These are phyloP conservation scores for Erethizon dorsatum DNA, from an alignment of 2,797 vertebrate species.

Conservation along the genomic window DNA sequence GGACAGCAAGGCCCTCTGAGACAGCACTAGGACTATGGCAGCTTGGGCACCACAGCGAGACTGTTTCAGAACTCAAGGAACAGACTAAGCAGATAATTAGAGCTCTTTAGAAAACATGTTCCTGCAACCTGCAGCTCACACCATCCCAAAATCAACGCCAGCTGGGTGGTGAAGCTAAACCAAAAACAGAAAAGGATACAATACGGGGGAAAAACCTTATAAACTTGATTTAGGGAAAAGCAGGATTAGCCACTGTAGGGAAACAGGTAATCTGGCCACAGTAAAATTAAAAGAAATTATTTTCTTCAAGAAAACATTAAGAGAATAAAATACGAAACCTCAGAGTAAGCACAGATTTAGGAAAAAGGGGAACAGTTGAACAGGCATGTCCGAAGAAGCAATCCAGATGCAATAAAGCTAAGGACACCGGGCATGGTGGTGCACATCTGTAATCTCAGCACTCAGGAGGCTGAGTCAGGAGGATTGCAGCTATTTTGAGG, in stretches of 20 bases:
- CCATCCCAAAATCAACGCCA: background rate
- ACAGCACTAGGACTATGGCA: rapidly evolving
- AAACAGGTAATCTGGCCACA: background rate
- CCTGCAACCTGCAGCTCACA: too few species aligned
- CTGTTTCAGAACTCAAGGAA: background rate
- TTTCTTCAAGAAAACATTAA: background rate
- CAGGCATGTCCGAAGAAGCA: background rate
- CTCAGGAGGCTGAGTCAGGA: background rate
- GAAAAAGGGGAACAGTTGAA: background rate
- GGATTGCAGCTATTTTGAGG: background rate
- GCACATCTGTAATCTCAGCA: background rate
- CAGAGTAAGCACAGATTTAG: background rate
- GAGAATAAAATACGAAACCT: background rate
- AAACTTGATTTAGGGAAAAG: background rate
- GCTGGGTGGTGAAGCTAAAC: background rate
- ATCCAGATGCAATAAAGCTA: background rate
- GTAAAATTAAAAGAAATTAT: background rate
- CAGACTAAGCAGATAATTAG: background rate
- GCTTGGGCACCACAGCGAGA: background rate
- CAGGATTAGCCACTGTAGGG: background rate
- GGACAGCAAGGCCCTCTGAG: background rate
- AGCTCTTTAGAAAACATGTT: background rate
- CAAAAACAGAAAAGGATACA: background rate
- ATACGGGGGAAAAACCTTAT: background rate
- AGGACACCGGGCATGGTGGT: background rate